Evolutionary conservation across 2,888 invertebrate species (phyloP), one percentile per base, ranked within the genome.

Genomic region (Tyria jacobaeae): DNA sequence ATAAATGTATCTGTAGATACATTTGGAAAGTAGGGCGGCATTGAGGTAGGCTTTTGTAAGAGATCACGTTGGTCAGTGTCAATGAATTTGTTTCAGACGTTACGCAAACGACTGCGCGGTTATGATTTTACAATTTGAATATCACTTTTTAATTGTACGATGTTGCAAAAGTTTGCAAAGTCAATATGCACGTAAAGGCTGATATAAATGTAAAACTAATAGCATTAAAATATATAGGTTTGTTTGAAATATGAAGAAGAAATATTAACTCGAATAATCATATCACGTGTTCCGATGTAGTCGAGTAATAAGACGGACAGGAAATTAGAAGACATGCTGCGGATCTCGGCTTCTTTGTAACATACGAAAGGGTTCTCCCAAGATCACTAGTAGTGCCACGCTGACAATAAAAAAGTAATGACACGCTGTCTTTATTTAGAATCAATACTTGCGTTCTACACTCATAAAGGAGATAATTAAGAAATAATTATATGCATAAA

Each of bases 11-110:
- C 85, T 84, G 81, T 78, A 87, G 76, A 76, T 76, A 84, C 85
- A 64, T 82, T 87, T 88, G 87, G 91, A 93, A 94, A 94, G 93
- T 93, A 83, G 93, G 91, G 85, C 92, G 89, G 84, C 92, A 92
- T 92, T 93, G 92, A 92, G 82, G 83, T 86, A 86, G 88, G 87
- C 88, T 89, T 86, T 91, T 91, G 91, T 88, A 91, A 91, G 82
- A 81, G 85, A 83, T 87, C 84, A 79, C 81, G 75, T 82, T 89
- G 91, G 89, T 87, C 91, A 90, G 88, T 91, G 92, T 89, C 91
- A 92, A 89, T 88, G 87, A 89, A 92, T 92, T 91, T 87, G 89
- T 88, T 84, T 84, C 89, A 88, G 85, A 78, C 64, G 64, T 89
- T 89, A 86, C 82, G 87, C 84, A 90, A 89, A 73, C 52, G 51